Evolutionary conservation across 2,888 invertebrate genomes (phyloP).

Genomic region (Elysia crispata): DNA sequence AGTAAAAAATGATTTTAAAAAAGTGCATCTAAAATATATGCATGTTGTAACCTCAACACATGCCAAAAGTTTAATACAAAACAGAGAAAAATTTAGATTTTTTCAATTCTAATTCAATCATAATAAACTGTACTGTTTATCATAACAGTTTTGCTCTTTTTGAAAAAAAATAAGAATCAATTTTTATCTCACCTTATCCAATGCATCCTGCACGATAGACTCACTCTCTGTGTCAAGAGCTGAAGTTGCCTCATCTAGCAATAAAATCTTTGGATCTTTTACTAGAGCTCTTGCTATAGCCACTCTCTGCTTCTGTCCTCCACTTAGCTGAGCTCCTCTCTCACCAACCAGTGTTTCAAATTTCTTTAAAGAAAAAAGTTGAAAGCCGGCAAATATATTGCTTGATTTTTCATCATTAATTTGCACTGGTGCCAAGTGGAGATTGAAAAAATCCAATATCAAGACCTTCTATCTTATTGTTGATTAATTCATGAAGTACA

Average conservation of each 20-base stretch:
- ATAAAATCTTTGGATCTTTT: conserved; percentile 84
- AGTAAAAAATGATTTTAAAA: too few relatives aligned
- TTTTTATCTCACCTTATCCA: conserved; percentile 77
- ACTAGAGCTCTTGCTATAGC: conserved; percentile 75
- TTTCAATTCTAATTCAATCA: too few relatives aligned
- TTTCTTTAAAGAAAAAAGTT: conserved; percentile 58
- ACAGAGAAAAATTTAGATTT: too few relatives aligned
- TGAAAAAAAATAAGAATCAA: background rate
- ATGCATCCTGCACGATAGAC: conserved; percentile 87
- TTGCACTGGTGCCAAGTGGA: background rate
- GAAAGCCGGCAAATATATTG: background rate
- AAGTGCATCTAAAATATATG: too few relatives aligned
- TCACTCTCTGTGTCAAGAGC: conserved; percentile 90
- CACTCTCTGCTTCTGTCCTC: conserved; percentile 55
- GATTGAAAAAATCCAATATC: too few relatives aligned
- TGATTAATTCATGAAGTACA: too few relatives aligned
- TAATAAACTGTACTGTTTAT: too few relatives aligned
- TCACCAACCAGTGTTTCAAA: conserved; percentile 53
- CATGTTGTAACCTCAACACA: too few relatives aligned
- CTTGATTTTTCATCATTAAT: background rate
- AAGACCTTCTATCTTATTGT: too few relatives aligned
- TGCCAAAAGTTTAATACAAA: too few relatives aligned
- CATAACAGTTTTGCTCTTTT: too few relatives aligned
- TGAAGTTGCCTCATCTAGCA: conserved; percentile 89
- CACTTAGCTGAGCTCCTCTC: conserved; percentile 53